phyloP scores from a whole-genome alignment of 2,797 vertebrate genomes.

The Cyprinella venusta region DNA sequence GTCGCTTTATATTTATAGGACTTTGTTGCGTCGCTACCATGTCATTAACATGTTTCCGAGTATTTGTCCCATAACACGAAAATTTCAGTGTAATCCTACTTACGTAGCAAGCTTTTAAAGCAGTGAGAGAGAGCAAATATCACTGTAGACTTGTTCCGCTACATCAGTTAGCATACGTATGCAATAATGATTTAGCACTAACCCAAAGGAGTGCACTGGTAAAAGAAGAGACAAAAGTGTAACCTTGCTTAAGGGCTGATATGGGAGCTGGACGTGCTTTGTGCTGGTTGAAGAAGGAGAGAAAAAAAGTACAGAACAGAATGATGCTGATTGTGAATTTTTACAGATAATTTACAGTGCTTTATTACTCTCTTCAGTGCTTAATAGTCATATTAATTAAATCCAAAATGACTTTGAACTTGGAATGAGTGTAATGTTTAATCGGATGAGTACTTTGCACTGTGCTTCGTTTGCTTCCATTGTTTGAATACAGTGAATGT shows the following conservation, averaged over 20 bases:
- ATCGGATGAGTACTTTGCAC: slow-evolving; percentile 55
- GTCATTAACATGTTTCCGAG: background rate
- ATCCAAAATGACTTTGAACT: slow-evolving; percentile 58
- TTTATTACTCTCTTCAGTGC: slow-evolving; percentile 59
- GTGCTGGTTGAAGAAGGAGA: slow-evolving; percentile 10
- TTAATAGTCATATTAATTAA: slow-evolving; percentile 72
- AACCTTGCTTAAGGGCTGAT: slow-evolving; percentile 30
- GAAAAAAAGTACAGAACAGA: background rate
- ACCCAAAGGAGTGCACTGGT: slow-evolving; percentile 35
- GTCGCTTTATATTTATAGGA: slow-evolving; percentile 16
- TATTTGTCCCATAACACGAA: slow-evolving; percentile 5
- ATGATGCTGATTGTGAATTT: slow-evolving; percentile 58
- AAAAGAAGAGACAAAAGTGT: slow-evolving; percentile 22
- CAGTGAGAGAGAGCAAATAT: background rate
- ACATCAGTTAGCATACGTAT: slow-evolving; percentile 16
- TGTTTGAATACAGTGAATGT: slow-evolving; percentile 20
- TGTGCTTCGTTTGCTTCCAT: background rate
- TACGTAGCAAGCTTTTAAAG: background rate
- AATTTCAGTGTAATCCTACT: background rate
- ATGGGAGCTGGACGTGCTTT: slow-evolving; percentile 15
- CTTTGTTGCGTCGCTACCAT: background rate
- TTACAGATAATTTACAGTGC: slow-evolving; percentile 64
- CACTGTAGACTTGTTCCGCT: background rate
- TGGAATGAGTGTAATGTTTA: slow-evolving; percentile 53
- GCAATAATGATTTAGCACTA: slow-evolving; percentile 16